Evolutionary conservation across 2,888 invertebrate genomes (phyloP).

Genomic region (Eilema sororculum): DNA sequence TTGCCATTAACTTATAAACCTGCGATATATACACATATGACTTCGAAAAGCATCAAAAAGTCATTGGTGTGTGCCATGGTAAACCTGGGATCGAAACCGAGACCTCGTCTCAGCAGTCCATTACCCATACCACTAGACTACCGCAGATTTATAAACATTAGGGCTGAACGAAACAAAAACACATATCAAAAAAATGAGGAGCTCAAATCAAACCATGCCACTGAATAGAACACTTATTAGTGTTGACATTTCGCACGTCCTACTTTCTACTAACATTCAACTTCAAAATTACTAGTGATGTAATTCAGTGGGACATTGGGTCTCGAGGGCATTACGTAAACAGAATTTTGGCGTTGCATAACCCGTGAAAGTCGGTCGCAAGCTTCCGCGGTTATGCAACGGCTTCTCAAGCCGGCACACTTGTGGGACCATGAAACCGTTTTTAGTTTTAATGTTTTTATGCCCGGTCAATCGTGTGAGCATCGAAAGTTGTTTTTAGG

Average conservation of each 20-base stretch:
- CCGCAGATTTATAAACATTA: no score
- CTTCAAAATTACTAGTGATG: conserved; percentile 76
- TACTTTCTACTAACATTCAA: conserved; percentile 82
- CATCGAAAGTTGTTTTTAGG: conserved; percentile 39
- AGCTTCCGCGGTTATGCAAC: conserved; percentile 80
- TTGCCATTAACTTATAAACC: no score
- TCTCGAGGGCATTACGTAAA: conserved; percentile 79
- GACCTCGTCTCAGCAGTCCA: no score
- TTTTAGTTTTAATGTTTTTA: conserved; percentile 47
- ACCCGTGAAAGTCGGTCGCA: conserved; percentile 82
- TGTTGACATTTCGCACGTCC: conserved; percentile 79
- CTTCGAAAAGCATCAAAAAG: no score
- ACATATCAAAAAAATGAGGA: conserved; percentile 12
- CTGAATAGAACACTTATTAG: conserved; percentile 56
- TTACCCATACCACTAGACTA: no score
- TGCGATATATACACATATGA: no score
- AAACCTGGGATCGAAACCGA: no score
- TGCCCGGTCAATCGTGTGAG: conserved; percentile 44
- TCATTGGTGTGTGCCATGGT: no score
- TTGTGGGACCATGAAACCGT: conserved; percentile 66
- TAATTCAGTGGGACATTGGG: conserved; percentile 84
- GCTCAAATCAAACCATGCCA: conserved; percentile 47
- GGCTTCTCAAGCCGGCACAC: conserved; percentile 69
- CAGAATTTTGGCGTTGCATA: conserved; percentile 74
- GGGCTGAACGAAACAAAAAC: neutral